Base-by-base conservation (phyloP, 2,888 invertebrate genomes). In the Barypeithes pellucidus region DNA sequence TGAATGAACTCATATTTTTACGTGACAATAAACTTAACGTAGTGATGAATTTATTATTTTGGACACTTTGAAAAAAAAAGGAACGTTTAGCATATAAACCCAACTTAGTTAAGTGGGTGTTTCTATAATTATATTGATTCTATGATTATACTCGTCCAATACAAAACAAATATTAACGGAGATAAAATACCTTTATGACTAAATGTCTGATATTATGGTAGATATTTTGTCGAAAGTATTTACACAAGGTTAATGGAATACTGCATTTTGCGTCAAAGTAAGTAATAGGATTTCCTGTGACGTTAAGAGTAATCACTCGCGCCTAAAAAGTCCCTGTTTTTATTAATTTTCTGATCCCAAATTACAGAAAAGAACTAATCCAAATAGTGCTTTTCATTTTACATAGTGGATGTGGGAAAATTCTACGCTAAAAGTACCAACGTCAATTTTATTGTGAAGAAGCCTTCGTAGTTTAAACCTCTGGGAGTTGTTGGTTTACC, bases 91-190 rank as follows among this genome's bases (percentile, higher is more conserved):
- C 50, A 50, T 20, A 16, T 20, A 9, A 11, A 11, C 20, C 7
- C 29, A 29, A n/a, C n/a, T n/a, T n/a, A 4, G 29, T 20, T 20
- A 20, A 20, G 47, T 20, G 16, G 50, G 22, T 24, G 50, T 22
- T 50, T 50, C 20, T 22, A n/a, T n/a, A 22, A 47, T 22, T 43
- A 24, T 50, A 7, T 50, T 50, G 24, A 20, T 50, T 50, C 24
- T 11, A 50, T 50, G 50, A 50, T 50, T 50, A n/a, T 50, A 50
- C 22, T 7, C n/a, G n/a, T n/a, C n/a, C n/a, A n/a, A n/a, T n/a
- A n/a, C n/a, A n/a, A 29, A 29, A 29, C 29, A 9, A n/a, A 4
- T 9, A 9, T 45, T 45, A 22, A n/a, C 50, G 11, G 22, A 22
- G 50, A 50, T 50, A 50, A 50, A 50, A 50, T 47, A 11, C 9